Percentiles rank a stretch among this genome's conserved stretches.
Evolutionary conservation across 64 coral and sea anemone genomes (phyloP).

Genomic region (Montipora cactus): DNA sequence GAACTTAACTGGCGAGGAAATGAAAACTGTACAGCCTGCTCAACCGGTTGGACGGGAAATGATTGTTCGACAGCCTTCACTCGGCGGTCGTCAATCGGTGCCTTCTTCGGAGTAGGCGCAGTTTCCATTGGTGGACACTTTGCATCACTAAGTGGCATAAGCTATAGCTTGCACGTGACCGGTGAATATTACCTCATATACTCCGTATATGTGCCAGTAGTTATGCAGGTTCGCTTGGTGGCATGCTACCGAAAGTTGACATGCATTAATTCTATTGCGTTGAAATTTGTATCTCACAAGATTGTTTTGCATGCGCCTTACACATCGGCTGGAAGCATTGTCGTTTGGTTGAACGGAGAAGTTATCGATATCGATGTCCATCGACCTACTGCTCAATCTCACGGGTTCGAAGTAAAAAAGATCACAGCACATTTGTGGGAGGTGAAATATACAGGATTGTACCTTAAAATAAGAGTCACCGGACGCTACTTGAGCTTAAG

Average conservation of each 20-base stretch:
- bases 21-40: constrained; percentile 82
- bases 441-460: constrained; percentile 63
- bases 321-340: constrained; percentile 47
- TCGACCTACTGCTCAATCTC: constrained; percentile 23
- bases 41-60: constrained; percentile 77
- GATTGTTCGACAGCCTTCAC: constrained; percentile 88
- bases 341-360: constrained; percentile 86
- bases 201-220: constrained; percentile 56
- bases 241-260: constrained; percentile 68
- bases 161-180: constrained; percentile 68
- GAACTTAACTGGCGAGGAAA: constrained; percentile 92
- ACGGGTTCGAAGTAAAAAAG: constrained; percentile 72
- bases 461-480: constrained; percentile 73
- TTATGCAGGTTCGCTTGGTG: constrained; percentile 88
- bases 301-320: constrained; percentile 93
- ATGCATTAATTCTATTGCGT: constrained; percentile 90
- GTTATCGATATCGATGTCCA: constrained; percentile 80
- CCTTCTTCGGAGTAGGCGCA: constrained; percentile 36
- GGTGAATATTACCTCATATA: constrained; percentile 94
- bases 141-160: constrained; percentile 86
- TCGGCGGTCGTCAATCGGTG: not conserved
- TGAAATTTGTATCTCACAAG: constrained; percentile 67
- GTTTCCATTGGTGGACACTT: constrained; percentile 67
- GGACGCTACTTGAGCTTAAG: constrained; percentile 84
- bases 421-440: constrained; percentile 74